A percentile compares a stretch with the other conserved stretches of the same genome.
These are phyloP conservation scores for Tenebrio molitor DNA, from an alignment of 1,140 invertebrate species.

Conservation along the genomic window DNA sequence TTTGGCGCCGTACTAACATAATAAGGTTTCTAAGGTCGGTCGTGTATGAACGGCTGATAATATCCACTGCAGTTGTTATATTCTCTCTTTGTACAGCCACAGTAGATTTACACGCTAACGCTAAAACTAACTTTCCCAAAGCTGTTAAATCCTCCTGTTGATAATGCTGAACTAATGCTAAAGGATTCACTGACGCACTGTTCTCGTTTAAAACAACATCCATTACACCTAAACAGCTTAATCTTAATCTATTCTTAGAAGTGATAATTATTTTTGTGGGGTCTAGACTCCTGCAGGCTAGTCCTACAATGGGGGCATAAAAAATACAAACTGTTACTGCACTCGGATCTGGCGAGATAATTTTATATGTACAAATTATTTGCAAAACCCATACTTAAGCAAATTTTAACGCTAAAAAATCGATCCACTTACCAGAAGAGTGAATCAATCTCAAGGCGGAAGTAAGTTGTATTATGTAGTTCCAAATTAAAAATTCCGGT, in stretches of 20 bases:
- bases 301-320: slow-evolving; percentile 38
- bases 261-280: slow-evolving; percentile 92
- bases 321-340: slow-evolving; percentile 12
- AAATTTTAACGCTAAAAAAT: slow-evolving; percentile 11
- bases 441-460: slow-evolving; percentile 95
- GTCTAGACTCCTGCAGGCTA: slow-evolving; percentile 79
- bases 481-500: slow-evolving; percentile 94
- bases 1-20: slow-evolving; percentile 76
- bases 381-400: neutral
- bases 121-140: slow-evolving; percentile 92
- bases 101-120: slow-evolving; percentile 91
- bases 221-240: slow-evolving; percentile 87
- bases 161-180: slow-evolving; percentile 82
- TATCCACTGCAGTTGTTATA: slow-evolving; percentile 88
- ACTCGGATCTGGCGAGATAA: too few species aligned
- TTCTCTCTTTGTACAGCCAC: slow-evolving; percentile 89
- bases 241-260: slow-evolving; percentile 77
- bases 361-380: too few species aligned
- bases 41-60: slow-evolving; percentile 91
- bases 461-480: slow-evolving; percentile 95
- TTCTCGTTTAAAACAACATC: slow-evolving; percentile 87
- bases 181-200: slow-evolving; percentile 71
- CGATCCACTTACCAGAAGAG: slow-evolving; percentile 72
- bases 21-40: slow-evolving; percentile 94
- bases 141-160: slow-evolving; percentile 94